Evolutionary conservation across 2,888 invertebrate genomes (phyloP).

Genomic region (Zhengitettix transpicula): DNA sequence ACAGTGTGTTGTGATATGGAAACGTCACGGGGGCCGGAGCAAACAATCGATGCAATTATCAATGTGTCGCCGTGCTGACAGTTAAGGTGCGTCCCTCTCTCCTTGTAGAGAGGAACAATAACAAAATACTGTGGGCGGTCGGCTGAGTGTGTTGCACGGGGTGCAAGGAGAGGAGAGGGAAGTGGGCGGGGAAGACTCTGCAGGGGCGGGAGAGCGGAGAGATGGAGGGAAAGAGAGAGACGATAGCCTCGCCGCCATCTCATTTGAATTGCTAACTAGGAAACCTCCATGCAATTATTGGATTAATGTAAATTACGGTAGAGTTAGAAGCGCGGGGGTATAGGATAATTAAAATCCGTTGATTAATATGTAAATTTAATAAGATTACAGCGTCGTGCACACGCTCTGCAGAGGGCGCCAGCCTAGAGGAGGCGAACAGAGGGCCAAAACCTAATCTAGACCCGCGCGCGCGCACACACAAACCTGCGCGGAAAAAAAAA

Average conservation of each 20-base stretch:
- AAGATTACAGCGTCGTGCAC: slow-evolving; percentile 32
- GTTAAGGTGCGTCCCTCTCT: too few relatives aligned
- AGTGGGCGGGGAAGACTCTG: background rate
- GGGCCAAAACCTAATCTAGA: background rate
- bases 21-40: too few relatives aligned
- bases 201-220: background rate
- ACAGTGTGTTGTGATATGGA: too few relatives aligned
- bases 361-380: slow-evolving; percentile 98
- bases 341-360: slow-evolving; percentile 89
- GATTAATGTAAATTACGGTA: slow-evolving; percentile 85
- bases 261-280: slow-evolving; percentile 86
- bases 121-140: too few relatives aligned
- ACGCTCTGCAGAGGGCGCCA: slow-evolving; percentile 2
- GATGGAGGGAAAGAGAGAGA: background rate
- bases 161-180: background rate
- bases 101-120: too few relatives aligned
- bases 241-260: slow-evolving; percentile 32
- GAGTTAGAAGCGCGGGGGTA: slow-evolving; percentile 24
- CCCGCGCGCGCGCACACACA: background rate
- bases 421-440: background rate
- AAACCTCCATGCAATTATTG: slow-evolving; percentile 86
- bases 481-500: background rate
- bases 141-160: background rate
- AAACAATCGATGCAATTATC: too few relatives aligned
- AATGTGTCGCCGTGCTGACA: too few relatives aligned